Evolutionary conservation across 35 echinoderm and acorn worm genomes (phyloP).

Genomic region (Stichopus chloronotus): DNA sequence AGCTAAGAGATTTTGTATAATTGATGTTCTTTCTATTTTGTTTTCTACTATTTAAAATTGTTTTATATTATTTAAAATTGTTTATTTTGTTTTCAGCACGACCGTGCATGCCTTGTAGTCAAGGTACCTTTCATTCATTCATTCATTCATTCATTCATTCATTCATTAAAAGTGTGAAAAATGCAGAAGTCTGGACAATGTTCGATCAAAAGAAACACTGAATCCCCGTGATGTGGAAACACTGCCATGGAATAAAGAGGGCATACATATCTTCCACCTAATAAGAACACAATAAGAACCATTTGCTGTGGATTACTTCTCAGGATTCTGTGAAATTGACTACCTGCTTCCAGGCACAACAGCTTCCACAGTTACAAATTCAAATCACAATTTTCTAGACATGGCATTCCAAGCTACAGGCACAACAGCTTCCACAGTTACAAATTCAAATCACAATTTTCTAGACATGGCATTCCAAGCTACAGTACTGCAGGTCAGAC

Average conservation of each 20-base stretch:
- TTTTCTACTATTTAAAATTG: too few relatives aligned
- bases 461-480: conserved; percentile 66
- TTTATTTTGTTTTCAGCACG: too few relatives aligned
- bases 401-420: conserved; percentile 59
- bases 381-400: conserved; percentile 58
- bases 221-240: conserved; percentile 42
- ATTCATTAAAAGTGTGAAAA: conserved; percentile 25
- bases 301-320: conserved; percentile 76
- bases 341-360: conserved; percentile 54
- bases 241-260: conserved; percentile 58
- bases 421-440: conserved; percentile 47
- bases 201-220: conserved; percentile 64
- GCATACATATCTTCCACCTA: conserved; percentile 56
- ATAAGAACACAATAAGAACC: conserved; percentile 40
- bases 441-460: conserved; percentile 53
- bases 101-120: too few relatives aligned
- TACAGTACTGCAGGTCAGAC: conserved; percentile 55
- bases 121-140: too few relatives aligned
- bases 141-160: too few relatives aligned
- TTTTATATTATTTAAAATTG: too few relatives aligned
- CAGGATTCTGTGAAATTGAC: conserved; percentile 82
- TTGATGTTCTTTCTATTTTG: too few relatives aligned
- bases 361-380: conserved; percentile 25
- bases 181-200: conserved; percentile 53
- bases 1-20: conserved; percentile 66